Evolutionary conservation across 2,797 vertebrate genomes (phyloP), one percentile per base, ranked within the genome.

Genomic region (Gobionotothen gibberifrons): DNA sequence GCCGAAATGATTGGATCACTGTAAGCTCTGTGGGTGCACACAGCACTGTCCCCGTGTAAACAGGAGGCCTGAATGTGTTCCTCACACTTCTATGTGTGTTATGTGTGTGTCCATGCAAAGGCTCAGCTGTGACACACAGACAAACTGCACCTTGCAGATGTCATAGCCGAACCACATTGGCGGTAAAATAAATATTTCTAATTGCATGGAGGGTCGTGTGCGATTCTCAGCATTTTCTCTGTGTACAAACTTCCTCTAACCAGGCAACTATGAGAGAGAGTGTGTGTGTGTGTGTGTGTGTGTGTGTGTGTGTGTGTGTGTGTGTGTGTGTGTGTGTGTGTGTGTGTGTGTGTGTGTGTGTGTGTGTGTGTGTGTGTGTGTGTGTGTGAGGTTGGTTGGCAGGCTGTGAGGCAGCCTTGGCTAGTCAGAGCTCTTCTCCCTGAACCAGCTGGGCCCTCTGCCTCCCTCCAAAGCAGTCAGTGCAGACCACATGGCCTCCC

Each of bases 401-500:
- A 90, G 78, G 72, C 65, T 62, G 76, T 58, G 69, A 74, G 81
- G 80, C 90, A 63, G 83, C 81, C 79, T 91, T 88, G 88, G 90
- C 90, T 71, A 86, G 88, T 91, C 83, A 78, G 72, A 90, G 85
- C 88, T 88, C 87, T 87, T 91, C 88, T 89, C 85, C 83, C 87
- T 85, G 77, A 91, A 93, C 92, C 94, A 94, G 93, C 91, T 94
- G 93, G 92, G 88, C 85, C 90, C 91, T 90, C 88, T 89, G 88
- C 87, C 91, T 92, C 85, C 80, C 83, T 90, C 89, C 84, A 89
- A 84, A 88, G 81, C 82, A 90, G 87, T 88, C 85, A 81, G 77
- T 74, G 79, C 63, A 76, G 87, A 93, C 83, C 90, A 90, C 91
- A 92, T 92, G 91, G 91, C 86, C 90, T 88, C 83, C 79, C 90